Evolutionary conservation across 2,113 vertebrate species (phyloP), one percentile per base, ranked within the genome.

Genomic region (Epinephelus lanceolatus): DNA sequence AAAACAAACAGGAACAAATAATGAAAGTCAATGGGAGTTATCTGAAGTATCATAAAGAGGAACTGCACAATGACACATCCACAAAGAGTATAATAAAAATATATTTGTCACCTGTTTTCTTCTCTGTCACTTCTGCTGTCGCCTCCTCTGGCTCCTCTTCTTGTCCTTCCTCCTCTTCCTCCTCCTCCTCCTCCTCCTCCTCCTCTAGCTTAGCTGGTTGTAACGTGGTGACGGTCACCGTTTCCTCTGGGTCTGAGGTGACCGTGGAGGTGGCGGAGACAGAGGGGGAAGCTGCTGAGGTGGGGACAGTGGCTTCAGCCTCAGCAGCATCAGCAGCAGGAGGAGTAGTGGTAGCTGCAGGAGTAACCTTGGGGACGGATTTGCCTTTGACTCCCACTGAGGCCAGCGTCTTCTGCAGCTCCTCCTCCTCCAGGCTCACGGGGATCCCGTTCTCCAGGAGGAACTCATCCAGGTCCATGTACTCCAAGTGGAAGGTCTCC

Each of bases 401-500:
- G 59, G 72, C 76, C 72, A 91, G 81, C 23, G 91, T 87, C 88
- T 85, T 93, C 94, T 97, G 97, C 75, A 96, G 91, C 81, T 95
- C 94, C 85, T 95, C 91, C 25, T 96, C 91, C 78, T 94, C 97
- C 83, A 97, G 92, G 71, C 96, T 97, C 76, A 96, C 96, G 0
- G 98, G 97, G 92, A 99, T 98, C 66, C 97, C 97, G 21, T 99
- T 99, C 95, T 99, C 98, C 90, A 99, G 93, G 67, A 99, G 96
- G 91, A 99, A 99, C 92, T 99, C 98, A 30, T 99, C 98, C 91
- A 99, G 96, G 95, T 99, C 98, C 98, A 99, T 99, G 95, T 99
- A 99, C 89, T 99, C 98, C 93, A 99, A 89, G 93, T 99, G 98
- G 93, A 99, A 99, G 87, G 96, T 99, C 88, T 99, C 98, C 3